phyloP scores from a whole-genome alignment of 1,140 invertebrate genomes.

The Drosophila novamexicana region DNA sequence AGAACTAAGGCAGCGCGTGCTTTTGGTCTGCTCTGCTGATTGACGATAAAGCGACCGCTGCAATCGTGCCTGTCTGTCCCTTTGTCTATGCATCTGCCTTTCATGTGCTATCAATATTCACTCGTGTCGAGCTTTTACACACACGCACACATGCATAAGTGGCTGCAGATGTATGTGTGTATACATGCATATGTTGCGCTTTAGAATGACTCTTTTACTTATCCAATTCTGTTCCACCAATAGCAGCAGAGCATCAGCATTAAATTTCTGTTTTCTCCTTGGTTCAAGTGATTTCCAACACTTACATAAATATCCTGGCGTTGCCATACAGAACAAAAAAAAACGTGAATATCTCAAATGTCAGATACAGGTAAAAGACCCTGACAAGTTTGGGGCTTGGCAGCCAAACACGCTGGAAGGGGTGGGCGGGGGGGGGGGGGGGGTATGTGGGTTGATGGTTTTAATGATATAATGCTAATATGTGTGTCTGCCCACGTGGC shows the following conservation, averaged over 20 bases:
- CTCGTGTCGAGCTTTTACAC: slow-evolving; percentile 21
- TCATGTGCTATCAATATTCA: slow-evolving; percentile 17
- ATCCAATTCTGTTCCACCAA: slow-evolving; percentile 8
- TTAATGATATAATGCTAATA: slow-evolving; percentile 66
- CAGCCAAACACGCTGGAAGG: not conserved
- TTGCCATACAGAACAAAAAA: not conserved
- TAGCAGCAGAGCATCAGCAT: slow-evolving; percentile 26
- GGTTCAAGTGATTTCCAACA: slow-evolving; percentile 16
- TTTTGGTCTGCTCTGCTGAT: slow-evolving; percentile 34
- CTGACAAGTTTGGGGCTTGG: slow-evolving; percentile 27
- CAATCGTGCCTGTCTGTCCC: slow-evolving; percentile 1
- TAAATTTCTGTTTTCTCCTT: slow-evolving; percentile 20
- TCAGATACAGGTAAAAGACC: slow-evolving; percentile 17
- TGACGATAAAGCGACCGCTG: slow-evolving; percentile 46
- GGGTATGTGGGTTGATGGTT: slow-evolving; percentile 15
- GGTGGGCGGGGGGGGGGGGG: not conserved
- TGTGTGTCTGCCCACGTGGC: slow-evolving; percentile 33
- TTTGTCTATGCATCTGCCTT: slow-evolving; percentile 3
- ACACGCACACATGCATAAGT: not conserved
- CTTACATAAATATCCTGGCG: slow-evolving; percentile 19
- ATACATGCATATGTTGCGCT: not conserved
- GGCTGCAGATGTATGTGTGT: not conserved
- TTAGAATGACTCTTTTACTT: slow-evolving; percentile 9
- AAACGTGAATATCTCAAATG: slow-evolving; percentile 15
- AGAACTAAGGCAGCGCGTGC: slow-evolving; percentile 30